Percentiles rank a stretch among this genome's conserved stretches.
These are phyloP conservation scores for Gallirallus australis DNA, from an alignment of 2,797 vertebrate genomes.

Conservation along the genomic window DNA sequence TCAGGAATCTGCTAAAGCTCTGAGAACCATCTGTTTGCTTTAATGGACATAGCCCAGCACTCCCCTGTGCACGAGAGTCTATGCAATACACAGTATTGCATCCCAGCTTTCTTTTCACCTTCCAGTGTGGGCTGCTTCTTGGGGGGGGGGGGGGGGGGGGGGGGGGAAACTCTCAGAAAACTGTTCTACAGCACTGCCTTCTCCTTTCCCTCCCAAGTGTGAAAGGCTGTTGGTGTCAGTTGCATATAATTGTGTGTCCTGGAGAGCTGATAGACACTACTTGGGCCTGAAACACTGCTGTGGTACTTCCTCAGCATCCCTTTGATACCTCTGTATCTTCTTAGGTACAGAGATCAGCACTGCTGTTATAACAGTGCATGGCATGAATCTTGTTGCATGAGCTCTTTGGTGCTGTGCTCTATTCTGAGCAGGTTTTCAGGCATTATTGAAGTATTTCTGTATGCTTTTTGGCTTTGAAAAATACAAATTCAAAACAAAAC, in stretches of 20 bases:
- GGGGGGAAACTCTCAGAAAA: not conserved
- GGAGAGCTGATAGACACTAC: not conserved
- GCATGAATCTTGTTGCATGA: not conserved
- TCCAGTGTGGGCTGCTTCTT: not conserved
- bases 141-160: too few species aligned
- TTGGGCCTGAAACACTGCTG: not conserved
- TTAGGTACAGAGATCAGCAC: not conserved
- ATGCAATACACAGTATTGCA: fast-evolving
- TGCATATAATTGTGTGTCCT: not conserved
- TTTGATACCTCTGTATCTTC: not conserved
- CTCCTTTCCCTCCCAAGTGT: not conserved
- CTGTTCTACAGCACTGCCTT: not conserved
- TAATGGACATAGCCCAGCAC: not conserved
- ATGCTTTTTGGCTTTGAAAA: conserved; percentile 19
- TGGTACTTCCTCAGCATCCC: not conserved
- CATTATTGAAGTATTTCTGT: not conserved
- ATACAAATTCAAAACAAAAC: not conserved
- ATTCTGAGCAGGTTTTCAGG: not conserved
- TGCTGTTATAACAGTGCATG: not conserved
- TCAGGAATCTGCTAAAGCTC: not conserved
- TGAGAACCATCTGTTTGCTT: not conserved
- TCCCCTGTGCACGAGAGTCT: not conserved
- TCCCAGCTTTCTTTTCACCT: not conserved
- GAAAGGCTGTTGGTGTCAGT: not conserved
- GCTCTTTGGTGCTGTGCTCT: not conserved